Evolutionary conservation across 2,888 invertebrate genomes (phyloP), one percentile per base, ranked within the genome.

Genomic region (Aporophyla nigra): DNA sequence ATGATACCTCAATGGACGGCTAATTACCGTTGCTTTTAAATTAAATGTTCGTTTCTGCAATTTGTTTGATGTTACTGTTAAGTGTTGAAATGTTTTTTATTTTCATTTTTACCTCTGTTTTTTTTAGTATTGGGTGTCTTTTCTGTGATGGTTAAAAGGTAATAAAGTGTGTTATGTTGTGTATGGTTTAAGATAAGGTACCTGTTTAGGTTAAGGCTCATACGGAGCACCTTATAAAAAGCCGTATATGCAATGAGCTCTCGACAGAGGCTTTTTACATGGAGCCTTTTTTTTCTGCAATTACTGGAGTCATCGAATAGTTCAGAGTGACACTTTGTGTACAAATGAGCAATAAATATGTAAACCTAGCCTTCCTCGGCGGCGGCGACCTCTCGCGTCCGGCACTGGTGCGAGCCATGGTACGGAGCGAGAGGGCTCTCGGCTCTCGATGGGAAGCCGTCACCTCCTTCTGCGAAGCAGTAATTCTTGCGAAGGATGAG

Each of bases 11-110:
- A 83, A 74, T 78, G 54, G 62, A 46, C 68, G 65, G 51, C 51
- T 69, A 74, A 78, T 83, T 83, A 77, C 40, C 43, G 67, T 65
- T 65, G 74, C 84, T 65, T 67, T 70, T n/a, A 74, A 80, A 80
- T 76, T 21, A 66, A 80, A 84, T 71, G 62, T 53, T 67, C 51
- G 65, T 70, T 84, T 27, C 40, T 71, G 62, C 53, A 67, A 71
- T 79, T 79, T 58, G n/a, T 70, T 78, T 69, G 53, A 54, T 69
- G 27, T 78, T 83, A 43, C 49, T 51, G 43, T n/a, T 58, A 53
- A 78, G 59, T 69, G 16, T 5, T 54, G 40, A 2, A 40, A 19
- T 43, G 63, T 0, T 59, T n/a, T 6, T 43, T 7, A 77, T 54
- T 9, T 53, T 62, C 19, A 16, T 27, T 5, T 24, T 7, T 21